Conservation (phyloP, 1,140 invertebrate genomes). For the Caenorhabditis briggsae region DNA sequence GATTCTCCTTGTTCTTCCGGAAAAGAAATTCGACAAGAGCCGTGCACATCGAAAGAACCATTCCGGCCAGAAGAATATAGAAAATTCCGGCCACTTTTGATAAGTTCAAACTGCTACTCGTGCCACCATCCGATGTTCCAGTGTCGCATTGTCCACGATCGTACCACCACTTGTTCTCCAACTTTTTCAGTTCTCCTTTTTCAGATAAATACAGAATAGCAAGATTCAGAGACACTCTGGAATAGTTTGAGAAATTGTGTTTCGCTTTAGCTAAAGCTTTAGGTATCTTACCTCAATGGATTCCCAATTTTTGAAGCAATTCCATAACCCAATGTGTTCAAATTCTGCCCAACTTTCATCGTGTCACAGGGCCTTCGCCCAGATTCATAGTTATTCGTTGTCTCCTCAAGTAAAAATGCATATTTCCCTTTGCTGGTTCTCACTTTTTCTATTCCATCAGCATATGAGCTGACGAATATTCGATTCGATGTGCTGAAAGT, state of each 20-base stretch:
- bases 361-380: slow-evolving; percentile 93
- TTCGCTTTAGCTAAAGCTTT: no score
- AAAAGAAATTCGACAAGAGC: slow-evolving; percentile 62
- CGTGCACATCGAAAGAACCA: slow-evolving; percentile 85
- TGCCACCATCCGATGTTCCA: slow-evolving; percentile 75
- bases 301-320: slow-evolving; percentile 77
- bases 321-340: slow-evolving; percentile 78
- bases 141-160: slow-evolving; percentile 81
- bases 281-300: slow-evolving; percentile 77
- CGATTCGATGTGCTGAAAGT: slow-evolving; percentile 63
- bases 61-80: slow-evolving; percentile 94
- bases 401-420: slow-evolving; percentile 91
- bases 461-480: slow-evolving; percentile 86
- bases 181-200: slow-evolving; percentile 88
- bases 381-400: slow-evolving; percentile 93
- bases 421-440: slow-evolving; percentile 84
- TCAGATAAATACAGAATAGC: slow-evolving; percentile 92
- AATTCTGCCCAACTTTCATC: slow-evolving; percentile 86
- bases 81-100: slow-evolving; percentile 98
- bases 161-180: slow-evolving; percentile 94
- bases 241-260: no score
- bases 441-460: slow-evolving; percentile 87
- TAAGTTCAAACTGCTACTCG: slow-evolving; percentile 83
- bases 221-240: slow-evolving; percentile 89
- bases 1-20: slow-evolving; percentile 58